A percentile compares a stretch with the other conserved stretches of the same genome.
Evolutionary conservation across 2,888 invertebrate species (phyloP).

Genomic region (Trichogramma dendrolimi): DNA sequence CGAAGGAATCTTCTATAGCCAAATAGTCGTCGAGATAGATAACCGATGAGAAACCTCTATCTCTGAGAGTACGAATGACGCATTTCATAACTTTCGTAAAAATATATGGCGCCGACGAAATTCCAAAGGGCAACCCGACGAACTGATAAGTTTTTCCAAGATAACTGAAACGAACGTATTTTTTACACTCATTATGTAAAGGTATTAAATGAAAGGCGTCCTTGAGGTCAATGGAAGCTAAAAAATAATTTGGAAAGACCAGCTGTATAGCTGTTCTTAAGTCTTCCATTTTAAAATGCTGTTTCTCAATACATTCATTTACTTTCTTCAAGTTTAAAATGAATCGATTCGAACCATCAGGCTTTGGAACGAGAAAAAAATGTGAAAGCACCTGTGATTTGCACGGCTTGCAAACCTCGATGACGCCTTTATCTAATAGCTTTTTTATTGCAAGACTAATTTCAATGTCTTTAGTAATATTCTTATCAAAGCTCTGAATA

Average conservation of each 20-base stretch:
- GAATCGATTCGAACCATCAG: constrained; percentile 21
- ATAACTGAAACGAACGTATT: constrained; percentile 30
- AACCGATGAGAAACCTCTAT: constrained; percentile 11
- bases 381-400: constrained; percentile 15
- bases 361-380: constrained; percentile 23
- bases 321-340: constrained; percentile 25
- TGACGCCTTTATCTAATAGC: constrained; percentile 10
- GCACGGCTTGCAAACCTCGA: constrained; percentile 7
- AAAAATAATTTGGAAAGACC: constrained; percentile 15
- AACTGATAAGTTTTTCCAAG: constrained; percentile 26
- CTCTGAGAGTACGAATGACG: constrained; percentile 17
- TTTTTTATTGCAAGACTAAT: neutral
- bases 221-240: constrained; percentile 27
- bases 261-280: constrained; percentile 22
- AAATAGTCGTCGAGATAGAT: constrained; percentile 12
- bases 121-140: constrained; percentile 26
- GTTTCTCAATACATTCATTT: constrained; percentile 20
- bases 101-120: constrained; percentile 26
- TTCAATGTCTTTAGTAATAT: neutral
- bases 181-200: constrained; percentile 15
- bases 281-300: constrained; percentile 26
- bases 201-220: constrained; percentile 30
- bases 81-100: constrained; percentile 31
- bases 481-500: too few species aligned
- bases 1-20: too few species aligned